Conservation (phyloP, 2,888 invertebrate species). For the Polydrusus cervinus region DNA sequence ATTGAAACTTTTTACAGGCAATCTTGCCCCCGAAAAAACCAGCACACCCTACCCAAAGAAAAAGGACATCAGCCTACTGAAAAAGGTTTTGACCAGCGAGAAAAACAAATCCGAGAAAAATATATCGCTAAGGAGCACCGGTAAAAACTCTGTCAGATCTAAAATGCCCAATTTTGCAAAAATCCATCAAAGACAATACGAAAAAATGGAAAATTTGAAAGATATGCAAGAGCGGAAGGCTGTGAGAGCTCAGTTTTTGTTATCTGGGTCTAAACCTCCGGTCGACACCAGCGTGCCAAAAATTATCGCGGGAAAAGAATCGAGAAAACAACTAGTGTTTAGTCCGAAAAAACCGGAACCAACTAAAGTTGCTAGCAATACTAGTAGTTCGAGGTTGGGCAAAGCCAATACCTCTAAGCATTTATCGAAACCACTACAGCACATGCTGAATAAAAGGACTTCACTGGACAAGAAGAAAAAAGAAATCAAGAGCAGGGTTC, state of each 20-base stretch:
- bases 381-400: neutral
- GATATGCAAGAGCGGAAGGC: constrained; percentile 75
- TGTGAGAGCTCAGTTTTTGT: constrained; percentile 70
- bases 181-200: constrained; percentile 79
- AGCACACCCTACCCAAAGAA: constrained; percentile 40
- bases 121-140: neutral
- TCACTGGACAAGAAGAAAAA: constrained; percentile 34
- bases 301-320: constrained; percentile 8
- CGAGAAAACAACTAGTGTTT: constrained; percentile 36
- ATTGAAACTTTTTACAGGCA: constrained; percentile 4
- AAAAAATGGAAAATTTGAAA: constrained; percentile 80
- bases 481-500: constrained; percentile 29
- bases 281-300: neutral
- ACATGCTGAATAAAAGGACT: constrained; percentile 24
- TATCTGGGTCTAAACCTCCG: constrained; percentile 61
- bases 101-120: constrained; percentile 35
- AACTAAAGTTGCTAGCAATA: neutral
- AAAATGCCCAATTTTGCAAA: constrained; percentile 82
- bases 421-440: constrained; percentile 37
- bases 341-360: constrained; percentile 6
- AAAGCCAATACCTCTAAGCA: constrained; percentile 18
- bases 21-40: constrained; percentile 17
- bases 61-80: constrained; percentile 26
- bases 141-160: constrained; percentile 22
- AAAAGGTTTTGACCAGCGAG: constrained; percentile 36